These are phyloP conservation scores for Toxotes jaculatrix DNA, from an alignment of 2,113 vertebrate species.

Conservation along the genomic window DNA sequence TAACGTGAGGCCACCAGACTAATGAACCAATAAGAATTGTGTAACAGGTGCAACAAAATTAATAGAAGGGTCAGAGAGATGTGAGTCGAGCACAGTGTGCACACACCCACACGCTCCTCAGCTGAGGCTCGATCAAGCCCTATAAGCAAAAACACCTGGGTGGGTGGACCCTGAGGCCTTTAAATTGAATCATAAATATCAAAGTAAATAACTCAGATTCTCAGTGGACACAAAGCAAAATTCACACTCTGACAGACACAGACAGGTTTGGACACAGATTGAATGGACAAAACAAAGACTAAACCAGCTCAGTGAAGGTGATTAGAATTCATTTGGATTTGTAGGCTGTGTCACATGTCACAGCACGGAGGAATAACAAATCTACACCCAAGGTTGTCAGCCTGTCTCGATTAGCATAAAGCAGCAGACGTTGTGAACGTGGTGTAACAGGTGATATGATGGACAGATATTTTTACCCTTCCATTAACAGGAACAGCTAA, in stretches of 20 bases:
- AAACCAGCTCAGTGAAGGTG: not conserved
- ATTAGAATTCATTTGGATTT: constrained; percentile 9
- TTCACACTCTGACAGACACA: not conserved
- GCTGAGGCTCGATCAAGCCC: too few species aligned
- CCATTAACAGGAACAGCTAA: constrained; percentile 27
- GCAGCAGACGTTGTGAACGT: not conserved
- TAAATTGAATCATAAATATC: too few species aligned
- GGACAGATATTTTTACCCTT: constrained; percentile 23
- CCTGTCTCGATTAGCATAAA: constrained; percentile 21
- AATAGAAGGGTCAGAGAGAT: not conserved
- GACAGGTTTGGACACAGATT: not conserved
- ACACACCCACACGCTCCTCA: not conserved
- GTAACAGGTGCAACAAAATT: not conserved
- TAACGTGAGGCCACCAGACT: not conserved
- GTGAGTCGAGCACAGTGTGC: constrained; percentile 6
- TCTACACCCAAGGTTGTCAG: constrained; percentile 17
- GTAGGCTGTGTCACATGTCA: not conserved
- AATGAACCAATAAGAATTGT: not conserved
- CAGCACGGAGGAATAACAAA: not conserved
- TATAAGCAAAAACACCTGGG: too few species aligned
- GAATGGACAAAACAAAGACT: not conserved
- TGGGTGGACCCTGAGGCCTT: too few species aligned
- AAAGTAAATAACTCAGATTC: too few species aligned
- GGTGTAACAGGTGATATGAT: constrained; percentile 33
- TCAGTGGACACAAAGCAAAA: not conserved